Conservation (phyloP, 2,888 invertebrate genomes). For the Zele albiditarsus region DNA sequence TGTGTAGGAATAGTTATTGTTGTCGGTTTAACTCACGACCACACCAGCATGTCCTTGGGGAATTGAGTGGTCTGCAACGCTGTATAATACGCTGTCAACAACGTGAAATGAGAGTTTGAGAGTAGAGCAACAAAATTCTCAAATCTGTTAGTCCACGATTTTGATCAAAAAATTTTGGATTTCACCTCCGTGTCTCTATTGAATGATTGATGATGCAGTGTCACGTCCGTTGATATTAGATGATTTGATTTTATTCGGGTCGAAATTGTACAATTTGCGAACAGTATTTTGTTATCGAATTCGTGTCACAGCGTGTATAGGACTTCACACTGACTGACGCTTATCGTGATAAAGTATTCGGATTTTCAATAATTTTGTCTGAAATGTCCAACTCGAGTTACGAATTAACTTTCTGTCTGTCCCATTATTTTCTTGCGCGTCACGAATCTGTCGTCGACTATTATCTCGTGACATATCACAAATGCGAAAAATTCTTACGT, state of each 20-base stretch:
- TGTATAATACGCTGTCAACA: background rate
- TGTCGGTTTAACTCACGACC: background rate
- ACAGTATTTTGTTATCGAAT: too few relatives aligned
- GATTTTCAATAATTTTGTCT: background rate
- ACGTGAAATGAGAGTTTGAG: background rate
- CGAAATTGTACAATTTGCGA: background rate
- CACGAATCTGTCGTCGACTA: background rate
- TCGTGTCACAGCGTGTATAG: too few relatives aligned
- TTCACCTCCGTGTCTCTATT: background rate
- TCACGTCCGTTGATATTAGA: constrained; percentile 11
- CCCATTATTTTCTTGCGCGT: background rate
- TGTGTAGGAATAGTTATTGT: constrained; percentile 6
- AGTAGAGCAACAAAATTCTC: background rate
- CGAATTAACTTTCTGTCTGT: background rate
- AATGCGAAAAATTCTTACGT: background rate
- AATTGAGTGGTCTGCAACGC: background rate
- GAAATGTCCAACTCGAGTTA: background rate
- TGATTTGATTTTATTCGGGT: constrained; percentile 8
- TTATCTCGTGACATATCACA: background rate
- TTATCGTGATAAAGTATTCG: background rate
- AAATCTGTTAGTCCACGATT: background rate
- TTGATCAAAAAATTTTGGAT: background rate
- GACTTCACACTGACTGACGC: too few relatives aligned
- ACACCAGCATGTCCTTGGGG: background rate
- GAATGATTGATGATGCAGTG: background rate